phyloP scores from a whole-genome alignment of 2,888 invertebrate species.

The Rhyacophila evoluta region DNA sequence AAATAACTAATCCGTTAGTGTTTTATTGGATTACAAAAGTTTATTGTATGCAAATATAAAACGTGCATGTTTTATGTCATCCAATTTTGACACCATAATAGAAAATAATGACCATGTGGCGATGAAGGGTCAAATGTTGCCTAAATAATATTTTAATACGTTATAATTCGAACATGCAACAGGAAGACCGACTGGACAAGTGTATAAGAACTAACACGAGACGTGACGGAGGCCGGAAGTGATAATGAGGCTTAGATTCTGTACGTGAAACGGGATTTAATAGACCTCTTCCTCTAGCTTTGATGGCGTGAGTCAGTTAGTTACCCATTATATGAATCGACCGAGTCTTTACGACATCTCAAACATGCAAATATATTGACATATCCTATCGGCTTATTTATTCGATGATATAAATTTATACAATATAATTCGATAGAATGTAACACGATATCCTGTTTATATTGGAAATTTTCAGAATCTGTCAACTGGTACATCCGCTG shows the following conservation, averaged over 20 bases:
- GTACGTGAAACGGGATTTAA: slow-evolving; percentile 52
- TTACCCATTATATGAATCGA: too few species aligned
- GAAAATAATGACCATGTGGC: not conserved
- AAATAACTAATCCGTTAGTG: too few species aligned
- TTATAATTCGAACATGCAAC: not conserved
- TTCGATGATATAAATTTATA: too few species aligned
- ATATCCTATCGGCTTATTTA: too few species aligned
- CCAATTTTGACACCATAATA: not conserved
- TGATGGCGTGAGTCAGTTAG: not conserved
- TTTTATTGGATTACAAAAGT: too few species aligned
- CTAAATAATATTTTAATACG: not conserved
- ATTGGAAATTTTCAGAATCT: too few species aligned
- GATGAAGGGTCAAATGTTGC: not conserved
- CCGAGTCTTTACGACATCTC: too few species aligned
- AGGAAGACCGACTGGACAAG: not conserved
- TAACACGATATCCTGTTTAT: too few species aligned
- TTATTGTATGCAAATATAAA: too few species aligned
- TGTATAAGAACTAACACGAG: not conserved
- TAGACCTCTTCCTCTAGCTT: slow-evolving; percentile 48
- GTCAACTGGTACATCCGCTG: too few species aligned
- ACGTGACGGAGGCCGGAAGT: slow-evolving; percentile 51
- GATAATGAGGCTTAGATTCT: slow-evolving; percentile 49
- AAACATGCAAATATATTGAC: too few species aligned
- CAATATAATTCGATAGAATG: too few species aligned
- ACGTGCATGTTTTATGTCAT: not conserved